Base-by-base conservation (phyloP, 2,888 invertebrate species). In the Iselma pallidipennis region DNA sequence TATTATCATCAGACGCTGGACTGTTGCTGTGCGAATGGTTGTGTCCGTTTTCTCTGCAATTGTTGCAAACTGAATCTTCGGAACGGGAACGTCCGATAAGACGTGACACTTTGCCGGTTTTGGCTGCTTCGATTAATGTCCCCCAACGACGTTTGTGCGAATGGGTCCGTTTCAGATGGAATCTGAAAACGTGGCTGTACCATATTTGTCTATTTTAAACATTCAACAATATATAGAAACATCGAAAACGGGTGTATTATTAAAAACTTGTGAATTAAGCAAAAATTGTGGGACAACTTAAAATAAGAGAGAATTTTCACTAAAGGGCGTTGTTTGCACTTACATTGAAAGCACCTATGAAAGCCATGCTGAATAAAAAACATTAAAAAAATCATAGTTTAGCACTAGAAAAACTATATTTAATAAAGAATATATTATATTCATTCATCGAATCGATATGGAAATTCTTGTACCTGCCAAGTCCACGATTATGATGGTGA, bases 51-150 rank as follows among this genome's bases (percentile, higher is more conserved):
- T 76, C 78, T 56, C 80, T 78, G 57, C 82, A 82, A 33, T 84
- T 82, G 72, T 85, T 85, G 73, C 86, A 89, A 55, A 94, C 92
- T 9, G 94, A 94, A 80, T 94, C 94, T 81, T 94, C 94, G 2
- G 94, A 94, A 69, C 90, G 85, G 50, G 89, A 89, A 69, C 91
- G 86, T 28, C 93, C 92, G 68, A 94, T 90, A 74, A 94, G 86
- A 66, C 91, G 86, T 25, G 91, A 90, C 52, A 94, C 91, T 73
- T 89, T 87, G 26, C 92, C 92, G 63, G 90, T 88, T 76, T 91
- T 91, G 45, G 94, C 93, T 49, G 94, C 94, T 78, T 94, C 94
- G 77, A 94, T 94, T 64, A 94, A 84, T 42, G 94, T 93, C 64
- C 91, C 91, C 91, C 91, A 92, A 73, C 90, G 87, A 31, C 91